Evolutionary conservation across 2,888 invertebrate genomes (phyloP).

Genomic region (Rotaria socialis): DNA sequence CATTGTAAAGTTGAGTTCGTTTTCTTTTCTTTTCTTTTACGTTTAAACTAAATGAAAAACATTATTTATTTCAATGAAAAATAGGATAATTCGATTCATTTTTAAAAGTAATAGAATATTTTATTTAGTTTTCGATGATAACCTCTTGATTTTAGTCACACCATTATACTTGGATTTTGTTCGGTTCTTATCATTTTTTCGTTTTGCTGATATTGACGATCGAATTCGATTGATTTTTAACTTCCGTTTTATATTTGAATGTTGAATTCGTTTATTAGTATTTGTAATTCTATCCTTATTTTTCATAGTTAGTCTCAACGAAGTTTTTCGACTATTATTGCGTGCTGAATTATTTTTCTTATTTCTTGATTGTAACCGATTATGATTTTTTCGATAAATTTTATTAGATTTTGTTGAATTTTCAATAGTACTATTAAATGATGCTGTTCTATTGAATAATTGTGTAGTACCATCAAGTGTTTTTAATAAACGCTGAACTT

Average conservation of each 20-base stretch:
- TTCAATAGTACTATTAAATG: background rate
- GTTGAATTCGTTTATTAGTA: background rate
- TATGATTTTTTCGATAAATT: background rate
- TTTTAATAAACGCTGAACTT: slow-evolving; percentile 28
- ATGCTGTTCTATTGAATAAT: background rate
- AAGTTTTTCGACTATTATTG: background rate
- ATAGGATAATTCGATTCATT: background rate
- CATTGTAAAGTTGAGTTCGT: no score
- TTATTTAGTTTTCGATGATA: background rate
- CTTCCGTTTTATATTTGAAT: background rate
- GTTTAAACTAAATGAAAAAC: no score
- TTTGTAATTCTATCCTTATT: background rate
- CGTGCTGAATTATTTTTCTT: background rate
- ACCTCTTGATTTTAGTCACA: background rate
- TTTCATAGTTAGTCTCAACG: background rate
- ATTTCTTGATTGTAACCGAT: background rate
- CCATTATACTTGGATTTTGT: background rate
- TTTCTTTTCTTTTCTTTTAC: no score
- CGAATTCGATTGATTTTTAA: background rate
- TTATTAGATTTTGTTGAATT: background rate
- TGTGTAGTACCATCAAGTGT: background rate
- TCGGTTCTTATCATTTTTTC: background rate
- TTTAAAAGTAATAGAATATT: background rate
- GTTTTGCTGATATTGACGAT: background rate
- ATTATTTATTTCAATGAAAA: no score